A percentile compares a stretch with the other conserved stretches of the same genome.
These are phyloP conservation scores for Caenorhabditis parvicauda DNA, from an alignment of 2,888 invertebrate species.

Conservation along the genomic window DNA sequence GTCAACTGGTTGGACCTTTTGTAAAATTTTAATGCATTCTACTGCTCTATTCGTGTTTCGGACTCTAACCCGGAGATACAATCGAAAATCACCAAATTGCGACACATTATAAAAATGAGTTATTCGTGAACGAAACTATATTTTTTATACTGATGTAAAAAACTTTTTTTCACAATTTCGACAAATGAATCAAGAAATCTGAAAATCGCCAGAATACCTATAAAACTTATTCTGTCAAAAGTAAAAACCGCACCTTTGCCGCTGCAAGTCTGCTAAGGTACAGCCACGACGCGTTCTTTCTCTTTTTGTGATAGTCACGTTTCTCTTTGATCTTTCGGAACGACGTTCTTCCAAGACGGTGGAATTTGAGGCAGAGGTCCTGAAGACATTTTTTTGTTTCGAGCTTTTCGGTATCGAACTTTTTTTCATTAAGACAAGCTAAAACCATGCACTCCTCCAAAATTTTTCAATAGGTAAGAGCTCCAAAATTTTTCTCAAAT, in stretches of 20 bases:
- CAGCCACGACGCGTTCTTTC: slow-evolving; percentile 84
- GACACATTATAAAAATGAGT: too few species aligned
- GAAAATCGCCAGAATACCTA: not conserved
- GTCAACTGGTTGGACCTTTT: too few species aligned
- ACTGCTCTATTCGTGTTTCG: too few species aligned
- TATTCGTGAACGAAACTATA: too few species aligned
- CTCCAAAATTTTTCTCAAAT: not conserved
- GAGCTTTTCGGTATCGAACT: too few species aligned
- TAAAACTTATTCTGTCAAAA: not conserved
- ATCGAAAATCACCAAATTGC: too few species aligned
- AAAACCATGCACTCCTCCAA: not conserved
- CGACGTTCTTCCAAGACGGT: slow-evolving; percentile 86
- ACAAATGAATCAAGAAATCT: too few species aligned
- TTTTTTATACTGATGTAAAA: too few species aligned
- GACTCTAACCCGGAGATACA: too few species aligned
- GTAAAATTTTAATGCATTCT: too few species aligned
- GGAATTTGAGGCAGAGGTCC: slow-evolving; percentile 79
- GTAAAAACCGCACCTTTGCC: slow-evolving; percentile 22
- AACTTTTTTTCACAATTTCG: too few species aligned
- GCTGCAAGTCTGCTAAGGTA: slow-evolving; percentile 94
- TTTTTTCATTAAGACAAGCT: not conserved
- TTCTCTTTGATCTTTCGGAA: slow-evolving; percentile 93
- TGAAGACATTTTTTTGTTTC: too few species aligned
- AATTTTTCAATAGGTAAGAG: not conserved
- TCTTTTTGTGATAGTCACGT: slow-evolving; percentile 90